Conservation (phyloP, 2,113 vertebrate species). For the Athene noctua region DNA sequence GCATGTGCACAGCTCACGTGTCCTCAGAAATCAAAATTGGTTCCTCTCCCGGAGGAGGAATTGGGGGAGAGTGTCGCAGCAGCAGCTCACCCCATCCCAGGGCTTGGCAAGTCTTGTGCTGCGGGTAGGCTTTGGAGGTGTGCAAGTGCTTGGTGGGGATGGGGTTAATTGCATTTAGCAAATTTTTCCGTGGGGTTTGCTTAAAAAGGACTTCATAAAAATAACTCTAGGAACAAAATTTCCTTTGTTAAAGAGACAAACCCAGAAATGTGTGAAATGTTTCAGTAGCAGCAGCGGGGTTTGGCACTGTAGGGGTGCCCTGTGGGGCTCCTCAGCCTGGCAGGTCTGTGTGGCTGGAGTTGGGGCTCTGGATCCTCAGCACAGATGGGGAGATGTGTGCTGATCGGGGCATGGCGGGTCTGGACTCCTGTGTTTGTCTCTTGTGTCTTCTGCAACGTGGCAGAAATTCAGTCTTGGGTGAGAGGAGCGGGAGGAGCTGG, state of each 20-base stretch:
- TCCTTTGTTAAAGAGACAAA: neutral
- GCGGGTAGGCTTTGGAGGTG: neutral
- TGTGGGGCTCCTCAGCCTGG: neutral
- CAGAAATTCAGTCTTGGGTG: neutral
- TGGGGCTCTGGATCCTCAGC: neutral
- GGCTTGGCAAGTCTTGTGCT: neutral
- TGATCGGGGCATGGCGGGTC: neutral
- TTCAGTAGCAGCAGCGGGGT: neutral
- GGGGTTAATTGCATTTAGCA: neutral
- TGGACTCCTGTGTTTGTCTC: neutral
- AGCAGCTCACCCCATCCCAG: neutral
- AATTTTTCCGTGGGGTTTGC: neutral
- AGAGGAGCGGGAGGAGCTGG: neutral
- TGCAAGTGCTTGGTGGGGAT: neutral
- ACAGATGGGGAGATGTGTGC: neutral
- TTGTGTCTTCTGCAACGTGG: neutral
- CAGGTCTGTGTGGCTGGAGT: neutral
- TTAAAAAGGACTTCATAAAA: neutral
- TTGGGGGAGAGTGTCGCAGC: too few relatives aligned
- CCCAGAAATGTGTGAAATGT: neutral
- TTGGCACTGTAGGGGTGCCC: neutral
- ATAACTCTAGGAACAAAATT: neutral
- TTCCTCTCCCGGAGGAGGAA: too few relatives aligned
- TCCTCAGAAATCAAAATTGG: neutral
- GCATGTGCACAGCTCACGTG: accelerated